Conservation (phyloP, 2,113 vertebrate genomes). For the Galeopterus variegatus region DNA sequence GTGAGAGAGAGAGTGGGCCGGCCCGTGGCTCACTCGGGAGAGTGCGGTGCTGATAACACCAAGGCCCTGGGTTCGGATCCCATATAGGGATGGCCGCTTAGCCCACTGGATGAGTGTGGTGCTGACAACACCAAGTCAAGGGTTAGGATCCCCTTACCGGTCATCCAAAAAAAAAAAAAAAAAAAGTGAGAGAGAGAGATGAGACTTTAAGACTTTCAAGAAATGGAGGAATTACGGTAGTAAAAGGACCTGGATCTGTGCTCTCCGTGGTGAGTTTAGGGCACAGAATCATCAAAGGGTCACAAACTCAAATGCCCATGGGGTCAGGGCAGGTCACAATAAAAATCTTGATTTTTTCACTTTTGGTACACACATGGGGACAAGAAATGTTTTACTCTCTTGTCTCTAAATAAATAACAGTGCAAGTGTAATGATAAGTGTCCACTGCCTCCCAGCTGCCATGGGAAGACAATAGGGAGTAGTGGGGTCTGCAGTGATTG, state of each 20-base stretch:
- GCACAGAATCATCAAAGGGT: background rate
- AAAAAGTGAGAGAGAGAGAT: background rate
- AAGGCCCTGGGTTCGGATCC: too few species aligned
- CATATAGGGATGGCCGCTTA: too few species aligned
- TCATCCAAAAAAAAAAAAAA: too few species aligned
- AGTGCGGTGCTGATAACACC: too few species aligned
- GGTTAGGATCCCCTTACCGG: too few species aligned
- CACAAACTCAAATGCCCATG: background rate
- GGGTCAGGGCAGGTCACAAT: background rate
- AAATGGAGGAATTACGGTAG: background rate
- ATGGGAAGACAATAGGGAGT: background rate
- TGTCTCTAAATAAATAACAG: background rate
- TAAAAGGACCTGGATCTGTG: background rate
- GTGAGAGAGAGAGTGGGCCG: background rate
- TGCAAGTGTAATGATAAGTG: background rate
- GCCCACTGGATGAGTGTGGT: too few species aligned
- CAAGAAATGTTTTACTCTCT: background rate
- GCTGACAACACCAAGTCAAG: too few species aligned
- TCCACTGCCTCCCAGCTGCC: background rate
- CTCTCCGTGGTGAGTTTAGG: background rate
- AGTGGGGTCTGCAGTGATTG: background rate
- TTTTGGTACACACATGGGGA: background rate
- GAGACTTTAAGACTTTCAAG: background rate
- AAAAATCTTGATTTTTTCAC: background rate
- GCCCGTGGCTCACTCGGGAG: too few species aligned